Evolutionary conservation across 1,140 invertebrate species (phyloP), one percentile per base, ranked within the genome.

Genomic region (Diabrotica undecimpunctata): DNA sequence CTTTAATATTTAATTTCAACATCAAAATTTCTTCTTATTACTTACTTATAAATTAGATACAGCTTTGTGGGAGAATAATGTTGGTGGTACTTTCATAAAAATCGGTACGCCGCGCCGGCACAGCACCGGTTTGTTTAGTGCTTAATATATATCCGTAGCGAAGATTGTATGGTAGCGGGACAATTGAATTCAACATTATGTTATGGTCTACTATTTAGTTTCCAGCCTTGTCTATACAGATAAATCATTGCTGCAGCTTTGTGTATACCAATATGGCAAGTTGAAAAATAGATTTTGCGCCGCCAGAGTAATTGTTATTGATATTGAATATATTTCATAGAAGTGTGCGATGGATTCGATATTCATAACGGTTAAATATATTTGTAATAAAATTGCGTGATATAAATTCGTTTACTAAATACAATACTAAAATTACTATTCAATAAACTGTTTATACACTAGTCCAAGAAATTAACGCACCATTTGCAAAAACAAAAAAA

Each of bases 251-350:
- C 55, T 57, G 25, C 35, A 12, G 36, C 25, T 37, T 57, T 37
- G 55, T 37, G 37, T 57, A 12, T 57, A 57, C 55, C 25, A 57
- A 57, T 57, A 57, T 57, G 55, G 55, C n/a, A 57, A 57, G 7
- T 57, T 41, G 55, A 57, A 57, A 57, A 57, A 57, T 57, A 37
- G 6, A 36, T 8, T 57, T 57, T 57, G 38, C 55, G 38, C 25
- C n/a, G 38, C 55, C 10, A 37, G 55, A 57, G 55, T 57, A 57
- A 57, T 57, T 57, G 55, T 57, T 57, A 57, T 57, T 35, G 55
- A 57, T 57, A 57, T 57, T 57, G 55, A 57, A 57, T 57, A 57
- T 57, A 57, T 37, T 57, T 57, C 55, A 57, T 41, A n/a, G 55
- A 57, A 57, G 55, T 57, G 55, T 57, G 36, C 55, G 55, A 41